Percentiles rank a stretch among this genome's conserved stretches.
These are phyloP conservation scores for Ceryle rudis DNA, from an alignment of 2,797 vertebrate genomes.

Conservation along the genomic window DNA sequence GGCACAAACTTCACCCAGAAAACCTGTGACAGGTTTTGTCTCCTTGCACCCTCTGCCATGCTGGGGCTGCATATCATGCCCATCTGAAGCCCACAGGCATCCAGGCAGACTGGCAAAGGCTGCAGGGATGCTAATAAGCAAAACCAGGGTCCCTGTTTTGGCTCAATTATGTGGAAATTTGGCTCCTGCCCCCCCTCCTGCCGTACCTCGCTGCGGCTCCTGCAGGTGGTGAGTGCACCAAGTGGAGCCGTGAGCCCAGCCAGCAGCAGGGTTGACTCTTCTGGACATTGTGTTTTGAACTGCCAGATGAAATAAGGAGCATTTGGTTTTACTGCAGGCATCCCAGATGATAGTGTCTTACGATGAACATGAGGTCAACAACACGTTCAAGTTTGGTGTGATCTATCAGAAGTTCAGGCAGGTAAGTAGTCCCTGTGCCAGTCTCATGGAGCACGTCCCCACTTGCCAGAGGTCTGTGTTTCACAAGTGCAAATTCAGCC, in stretches of 20 bases:
- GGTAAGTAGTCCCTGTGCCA: constrained; percentile 73
- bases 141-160: background rate
- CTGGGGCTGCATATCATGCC: background rate
- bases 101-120: background rate
- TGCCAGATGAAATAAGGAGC: rapidly evolving
- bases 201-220: rapidly evolving
- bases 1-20: background rate
- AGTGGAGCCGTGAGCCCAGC: background rate
- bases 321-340: constrained; percentile 77
- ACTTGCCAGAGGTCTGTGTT: rapidly evolving
- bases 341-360: constrained; percentile 95
- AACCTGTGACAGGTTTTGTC: background rate
- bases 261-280: background rate
- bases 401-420: constrained; percentile 96
- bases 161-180: background rate
- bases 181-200: background rate
- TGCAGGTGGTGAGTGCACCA: rapidly evolving
- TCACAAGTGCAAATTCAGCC: rapidly evolving
- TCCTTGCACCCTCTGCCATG: rapidly evolving
- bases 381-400: constrained; percentile 97
- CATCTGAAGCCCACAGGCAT: background rate
- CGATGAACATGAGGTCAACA: constrained; percentile 97
- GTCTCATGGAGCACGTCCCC: rapidly evolving
- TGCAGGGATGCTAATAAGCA: background rate
- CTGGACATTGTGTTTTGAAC: rapidly evolving